Conservation (phyloP, 2,888 invertebrate genomes). For the Amaurobius ferox region DNA sequence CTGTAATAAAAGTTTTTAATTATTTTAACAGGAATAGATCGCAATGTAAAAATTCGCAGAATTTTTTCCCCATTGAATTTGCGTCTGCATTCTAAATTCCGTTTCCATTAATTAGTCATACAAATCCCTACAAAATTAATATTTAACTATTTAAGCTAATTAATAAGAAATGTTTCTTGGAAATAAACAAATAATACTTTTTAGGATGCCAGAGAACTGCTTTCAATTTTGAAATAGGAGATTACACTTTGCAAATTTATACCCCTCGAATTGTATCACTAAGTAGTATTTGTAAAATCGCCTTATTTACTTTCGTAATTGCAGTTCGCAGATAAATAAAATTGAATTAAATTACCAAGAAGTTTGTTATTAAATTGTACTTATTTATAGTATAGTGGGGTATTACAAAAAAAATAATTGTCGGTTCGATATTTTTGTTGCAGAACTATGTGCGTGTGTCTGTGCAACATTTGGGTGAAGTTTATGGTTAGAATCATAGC, state of each 20-base stretch:
- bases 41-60: background rate
- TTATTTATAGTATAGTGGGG: no score
- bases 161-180: slow-evolving; percentile 3
- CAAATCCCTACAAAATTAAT: slow-evolving; percentile 8
- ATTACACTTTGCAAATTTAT: background rate
- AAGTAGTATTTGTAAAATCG: no score
- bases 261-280: no score
- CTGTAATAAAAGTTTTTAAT: slow-evolving; percentile 13
- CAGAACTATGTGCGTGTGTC: no score
- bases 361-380: no score
- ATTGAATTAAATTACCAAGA: no score
- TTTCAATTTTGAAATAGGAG: background rate
- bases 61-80: background rate
- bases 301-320: no score
- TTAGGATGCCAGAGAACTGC: background rate
- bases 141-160: slow-evolving; percentile 12
- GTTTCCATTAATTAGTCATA: slow-evolving; percentile 11
- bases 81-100: background rate
- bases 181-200: background rate
- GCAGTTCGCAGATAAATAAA: no score
- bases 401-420: no score
- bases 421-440: no score
- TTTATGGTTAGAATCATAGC: no score
- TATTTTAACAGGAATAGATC: slow-evolving; percentile 10
- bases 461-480: no score